These are phyloP conservation scores for Formica exsecta DNA, from an alignment of 1,140 invertebrate genomes.

Conservation along the genomic window DNA sequence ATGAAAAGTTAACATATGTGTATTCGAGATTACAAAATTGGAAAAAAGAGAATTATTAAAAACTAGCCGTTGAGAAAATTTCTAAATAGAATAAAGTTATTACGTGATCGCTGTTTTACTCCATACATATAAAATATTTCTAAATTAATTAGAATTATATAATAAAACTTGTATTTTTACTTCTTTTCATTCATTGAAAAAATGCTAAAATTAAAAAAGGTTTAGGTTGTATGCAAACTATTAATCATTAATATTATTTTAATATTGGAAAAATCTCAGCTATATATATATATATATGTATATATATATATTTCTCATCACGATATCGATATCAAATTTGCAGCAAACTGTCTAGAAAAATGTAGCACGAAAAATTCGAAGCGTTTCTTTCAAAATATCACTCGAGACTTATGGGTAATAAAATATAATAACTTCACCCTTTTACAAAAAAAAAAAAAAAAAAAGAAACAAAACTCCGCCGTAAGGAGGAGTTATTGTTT, in stretches of 20 bases:
- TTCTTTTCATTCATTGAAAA: not conserved
- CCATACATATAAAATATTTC: not conserved
- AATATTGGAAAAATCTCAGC: not conserved
- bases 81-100: not conserved
- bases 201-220: not conserved
- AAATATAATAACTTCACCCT: not conserved
- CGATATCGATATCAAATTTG: not conserved
- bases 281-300: no score
- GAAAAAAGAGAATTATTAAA: not conserved
- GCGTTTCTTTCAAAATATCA: not conserved
- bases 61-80: not conserved
- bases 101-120: not conserved
- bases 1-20: not conserved
- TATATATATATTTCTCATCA: not conserved
- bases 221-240: not conserved
- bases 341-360: not conserved
- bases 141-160: not conserved
- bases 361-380: not conserved
- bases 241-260: not conserved
- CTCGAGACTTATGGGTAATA: not conserved
- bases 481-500: not conserved
- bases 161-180: not conserved
- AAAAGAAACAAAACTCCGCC: not conserved
- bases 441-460: not conserved
- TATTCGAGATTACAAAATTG: not conserved